These are phyloP conservation scores for Ctena decussata DNA, from an alignment of 2,888 invertebrate genomes.

Conservation along the genomic window DNA sequence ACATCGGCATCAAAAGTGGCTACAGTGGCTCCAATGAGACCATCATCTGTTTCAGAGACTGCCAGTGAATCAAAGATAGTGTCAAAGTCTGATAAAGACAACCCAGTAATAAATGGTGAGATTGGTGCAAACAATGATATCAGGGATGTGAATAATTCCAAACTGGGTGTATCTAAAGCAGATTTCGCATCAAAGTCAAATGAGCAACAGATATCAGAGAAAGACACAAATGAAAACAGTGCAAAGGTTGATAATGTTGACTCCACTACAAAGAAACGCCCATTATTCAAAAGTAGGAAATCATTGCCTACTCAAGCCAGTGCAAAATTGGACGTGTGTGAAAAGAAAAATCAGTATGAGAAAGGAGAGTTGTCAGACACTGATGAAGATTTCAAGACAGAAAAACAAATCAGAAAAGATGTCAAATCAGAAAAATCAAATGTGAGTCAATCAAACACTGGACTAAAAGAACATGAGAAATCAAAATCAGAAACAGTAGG, in stretches of 20 bases:
- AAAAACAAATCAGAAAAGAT: neutral
- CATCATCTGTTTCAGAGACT: neutral
- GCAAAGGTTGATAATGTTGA: neutral
- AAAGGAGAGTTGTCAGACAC: neutral
- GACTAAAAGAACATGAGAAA: neutral
- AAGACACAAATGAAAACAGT: neutral
- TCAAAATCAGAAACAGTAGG: neutral
- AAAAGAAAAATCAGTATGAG: neutral
- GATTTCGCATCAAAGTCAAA: too few relatives aligned
- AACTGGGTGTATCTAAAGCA: too few relatives aligned
- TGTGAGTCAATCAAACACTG: neutral
- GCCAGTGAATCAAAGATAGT: neutral
- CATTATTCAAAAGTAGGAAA: neutral
- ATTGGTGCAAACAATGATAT: neutral
- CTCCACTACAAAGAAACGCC: neutral
- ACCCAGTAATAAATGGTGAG: neutral
- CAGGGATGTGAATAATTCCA: neutral
- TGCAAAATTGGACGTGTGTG: neutral
- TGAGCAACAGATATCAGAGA: too few relatives aligned
- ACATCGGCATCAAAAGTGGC: constrained; percentile 33
- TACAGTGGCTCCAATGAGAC: constrained; percentile 40
- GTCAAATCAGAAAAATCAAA: neutral
- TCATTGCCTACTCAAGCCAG: neutral
- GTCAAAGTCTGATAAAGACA: neutral
- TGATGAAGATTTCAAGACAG: neutral